Evolutionary conservation across 2,888 invertebrate genomes (phyloP).

Genomic region (Ennomos fuscantarius): DNA sequence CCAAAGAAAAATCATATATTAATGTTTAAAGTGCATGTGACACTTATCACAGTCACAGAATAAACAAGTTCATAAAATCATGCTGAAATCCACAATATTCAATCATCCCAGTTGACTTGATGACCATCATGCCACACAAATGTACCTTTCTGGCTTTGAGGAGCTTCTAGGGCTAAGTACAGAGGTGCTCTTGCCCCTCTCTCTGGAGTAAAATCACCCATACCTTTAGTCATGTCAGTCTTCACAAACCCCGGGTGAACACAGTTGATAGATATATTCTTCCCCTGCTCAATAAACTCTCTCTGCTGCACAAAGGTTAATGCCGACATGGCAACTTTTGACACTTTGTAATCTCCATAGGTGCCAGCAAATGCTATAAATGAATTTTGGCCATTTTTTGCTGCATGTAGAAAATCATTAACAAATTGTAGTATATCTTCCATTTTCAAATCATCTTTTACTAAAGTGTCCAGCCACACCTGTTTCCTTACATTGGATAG

Average conservation of each 20-base stretch:
- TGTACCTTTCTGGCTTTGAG: constrained; percentile 74
- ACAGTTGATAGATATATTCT: constrained; percentile 77
- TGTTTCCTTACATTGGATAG: constrained; percentile 78
- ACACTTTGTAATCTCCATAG: constrained; percentile 81
- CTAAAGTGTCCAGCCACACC: constrained; percentile 72
- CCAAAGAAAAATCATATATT: constrained; percentile 72
- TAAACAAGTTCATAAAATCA: constrained; percentile 66
- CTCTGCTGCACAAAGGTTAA: constrained; percentile 79
- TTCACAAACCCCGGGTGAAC: constrained; percentile 81
- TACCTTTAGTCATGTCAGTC: constrained; percentile 81
- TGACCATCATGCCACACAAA: constrained; percentile 81
- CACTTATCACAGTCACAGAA: constrained; percentile 78
- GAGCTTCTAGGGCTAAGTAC: constrained; percentile 76
- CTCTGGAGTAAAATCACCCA: constrained; percentile 78
- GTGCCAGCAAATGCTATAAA: constrained; percentile 76
- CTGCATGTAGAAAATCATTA: constrained; percentile 84
- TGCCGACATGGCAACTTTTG: constrained; percentile 79
- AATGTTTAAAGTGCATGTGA: constrained; percentile 77
- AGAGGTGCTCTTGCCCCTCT: constrained; percentile 75
- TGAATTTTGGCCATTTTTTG: constrained; percentile 73
- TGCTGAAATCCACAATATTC: constrained; percentile 55
- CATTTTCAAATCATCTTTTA: constrained; percentile 77
- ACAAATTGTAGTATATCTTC: constrained; percentile 82
- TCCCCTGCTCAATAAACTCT: constrained; percentile 78
- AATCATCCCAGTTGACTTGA: constrained; percentile 82